A percentile compares a stretch with the other conserved stretches of the same genome.
Evolutionary conservation across 2,888 invertebrate genomes (phyloP).

Genomic region (Phortica magna): DNA sequence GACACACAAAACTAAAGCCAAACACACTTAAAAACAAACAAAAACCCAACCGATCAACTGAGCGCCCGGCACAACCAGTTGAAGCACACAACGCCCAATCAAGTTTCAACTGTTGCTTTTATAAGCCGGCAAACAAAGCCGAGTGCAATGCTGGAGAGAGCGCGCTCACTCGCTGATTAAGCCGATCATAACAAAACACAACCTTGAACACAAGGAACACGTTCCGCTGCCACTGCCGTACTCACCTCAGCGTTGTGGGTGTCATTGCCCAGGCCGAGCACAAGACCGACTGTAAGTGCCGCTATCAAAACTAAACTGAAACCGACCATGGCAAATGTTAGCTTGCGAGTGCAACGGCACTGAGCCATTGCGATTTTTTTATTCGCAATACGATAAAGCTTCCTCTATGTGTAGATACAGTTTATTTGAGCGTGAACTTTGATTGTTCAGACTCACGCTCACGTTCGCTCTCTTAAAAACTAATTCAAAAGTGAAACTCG

Average conservation of each 20-base stretch:
- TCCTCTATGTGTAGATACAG: not conserved
- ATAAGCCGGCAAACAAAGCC: no score
- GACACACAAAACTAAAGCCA: no score
- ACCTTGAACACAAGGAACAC: constrained; percentile 63
- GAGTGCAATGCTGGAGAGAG: no score
- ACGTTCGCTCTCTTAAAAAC: not conserved
- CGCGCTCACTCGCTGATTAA: no score
- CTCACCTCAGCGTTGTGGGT: not conserved
- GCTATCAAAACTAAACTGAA: constrained; percentile 12
- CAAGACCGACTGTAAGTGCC: constrained; percentile 7
- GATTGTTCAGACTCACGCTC: not conserved
- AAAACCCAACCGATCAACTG: no score
- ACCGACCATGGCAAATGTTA: constrained; percentile 15
- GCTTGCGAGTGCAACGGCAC: constrained; percentile 21
- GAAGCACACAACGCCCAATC: no score
- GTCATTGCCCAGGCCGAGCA: not conserved
- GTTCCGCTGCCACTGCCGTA: constrained; percentile 2
- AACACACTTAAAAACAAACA: no score
- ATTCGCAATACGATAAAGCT: not conserved
- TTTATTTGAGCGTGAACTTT: not conserved
- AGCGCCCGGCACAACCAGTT: no score
- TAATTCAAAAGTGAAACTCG: not conserved
- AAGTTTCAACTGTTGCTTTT: no score
- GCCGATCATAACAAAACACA: no score
- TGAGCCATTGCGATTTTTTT: not conserved